Evolutionary conservation across 2,888 invertebrate genomes (phyloP).

Genomic region (Stenolophus ochropezus): DNA sequence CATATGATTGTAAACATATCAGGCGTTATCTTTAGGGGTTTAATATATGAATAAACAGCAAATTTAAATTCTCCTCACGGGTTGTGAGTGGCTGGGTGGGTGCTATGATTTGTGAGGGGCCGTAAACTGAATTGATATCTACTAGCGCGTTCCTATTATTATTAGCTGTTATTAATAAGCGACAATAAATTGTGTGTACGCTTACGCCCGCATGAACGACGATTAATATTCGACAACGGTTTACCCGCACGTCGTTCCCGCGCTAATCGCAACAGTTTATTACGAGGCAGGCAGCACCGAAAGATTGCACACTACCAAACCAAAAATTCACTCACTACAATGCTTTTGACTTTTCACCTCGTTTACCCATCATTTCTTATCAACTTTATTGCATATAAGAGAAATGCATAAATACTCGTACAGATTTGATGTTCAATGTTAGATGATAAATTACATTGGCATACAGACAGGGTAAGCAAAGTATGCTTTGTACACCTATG

Average conservation of each 20-base stretch:
- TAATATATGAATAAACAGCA: slow-evolving; percentile 33
- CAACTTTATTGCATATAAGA: too few relatives aligned
- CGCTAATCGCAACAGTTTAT: neutral
- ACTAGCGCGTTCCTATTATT: slow-evolving; percentile 52
- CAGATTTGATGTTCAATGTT: too few relatives aligned
- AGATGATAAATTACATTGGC: too few relatives aligned
- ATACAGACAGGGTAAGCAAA: too few relatives aligned
- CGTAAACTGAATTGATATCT: slow-evolving; percentile 55
- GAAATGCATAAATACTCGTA: too few relatives aligned
- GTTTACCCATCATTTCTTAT: too few relatives aligned
- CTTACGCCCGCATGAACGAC: slow-evolving; percentile 38
- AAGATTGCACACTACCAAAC: neutral
- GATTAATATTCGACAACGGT: slow-evolving; percentile 52
- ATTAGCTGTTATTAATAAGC: slow-evolving; percentile 59
- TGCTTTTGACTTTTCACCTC: too few relatives aligned
- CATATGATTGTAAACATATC: slow-evolving; percentile 5
- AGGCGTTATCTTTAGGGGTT: neutral
- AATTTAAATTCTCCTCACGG: slow-evolving; percentile 41
- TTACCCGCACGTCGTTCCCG: neutral
- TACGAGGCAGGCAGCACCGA: neutral
- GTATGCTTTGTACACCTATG: too few relatives aligned
- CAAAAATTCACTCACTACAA: too few relatives aligned
- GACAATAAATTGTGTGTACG: slow-evolving; percentile 52
- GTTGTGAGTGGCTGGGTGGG: neutral
- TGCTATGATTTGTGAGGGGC: slow-evolving; percentile 49